These are phyloP conservation scores for Trilocha varians DNA, from an alignment of 2,888 invertebrate genomes.

Conservation along the genomic window DNA sequence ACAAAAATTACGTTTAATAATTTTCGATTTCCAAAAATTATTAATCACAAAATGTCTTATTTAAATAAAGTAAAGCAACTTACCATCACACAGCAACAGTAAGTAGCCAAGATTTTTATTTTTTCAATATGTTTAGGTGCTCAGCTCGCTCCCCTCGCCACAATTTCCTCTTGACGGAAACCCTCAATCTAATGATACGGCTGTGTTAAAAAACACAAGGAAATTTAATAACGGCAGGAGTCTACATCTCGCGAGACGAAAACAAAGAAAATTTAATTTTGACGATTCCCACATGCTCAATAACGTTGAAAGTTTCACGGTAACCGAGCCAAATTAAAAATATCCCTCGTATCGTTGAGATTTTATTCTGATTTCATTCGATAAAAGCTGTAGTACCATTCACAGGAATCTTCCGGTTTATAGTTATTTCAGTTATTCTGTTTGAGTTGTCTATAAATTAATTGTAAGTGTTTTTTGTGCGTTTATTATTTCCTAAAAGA, in stretches of 20 bases:
- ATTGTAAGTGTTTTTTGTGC: too few relatives aligned
- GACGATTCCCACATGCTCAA: conserved; percentile 71
- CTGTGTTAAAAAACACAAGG: conserved; percentile 74
- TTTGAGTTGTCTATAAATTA: too few relatives aligned
- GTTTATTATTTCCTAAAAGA: too few relatives aligned
- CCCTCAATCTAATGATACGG: conserved; percentile 75
- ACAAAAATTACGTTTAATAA: too few relatives aligned
- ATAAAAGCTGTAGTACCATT: too few relatives aligned
- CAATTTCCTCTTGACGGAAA: conserved; percentile 73
- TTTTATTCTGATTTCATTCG: neutral
- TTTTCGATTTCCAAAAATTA: too few relatives aligned
- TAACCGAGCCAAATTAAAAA: conserved; percentile 45
- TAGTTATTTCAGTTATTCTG: too few relatives aligned
- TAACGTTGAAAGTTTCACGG: conserved; percentile 56
- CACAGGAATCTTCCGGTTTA: too few relatives aligned
- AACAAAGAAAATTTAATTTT: conserved; percentile 73
- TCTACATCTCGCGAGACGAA: conserved; percentile 49
- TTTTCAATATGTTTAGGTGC: conserved; percentile 72
- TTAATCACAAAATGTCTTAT: neutral
- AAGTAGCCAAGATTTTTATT: conserved; percentile 70
- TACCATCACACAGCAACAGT: conserved; percentile 24
- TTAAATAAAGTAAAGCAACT: conserved; percentile 41
- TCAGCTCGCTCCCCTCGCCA: conserved; percentile 63
- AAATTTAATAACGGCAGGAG: conserved; percentile 71
- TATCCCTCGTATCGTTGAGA: conserved; percentile 2